Percentiles rank a stretch among this genome's conserved stretches.
Conservation (phyloP, 2,113 vertebrate species). For the Tapirus terrestris region DNA sequence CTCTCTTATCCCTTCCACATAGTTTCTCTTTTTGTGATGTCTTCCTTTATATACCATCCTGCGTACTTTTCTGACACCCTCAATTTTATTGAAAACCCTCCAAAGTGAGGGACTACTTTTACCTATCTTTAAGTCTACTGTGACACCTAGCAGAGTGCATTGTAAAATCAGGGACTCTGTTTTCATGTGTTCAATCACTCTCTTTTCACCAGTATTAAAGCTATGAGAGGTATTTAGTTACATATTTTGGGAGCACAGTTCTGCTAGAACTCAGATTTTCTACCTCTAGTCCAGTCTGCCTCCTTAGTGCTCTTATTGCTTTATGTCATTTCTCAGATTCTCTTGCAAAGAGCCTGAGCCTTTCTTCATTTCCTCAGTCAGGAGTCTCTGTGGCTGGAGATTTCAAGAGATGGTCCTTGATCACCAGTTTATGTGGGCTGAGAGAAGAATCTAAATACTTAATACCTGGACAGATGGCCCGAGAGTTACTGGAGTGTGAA, state of each 20-base stretch:
- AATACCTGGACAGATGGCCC: slow-evolving; percentile 69
- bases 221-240: background rate
- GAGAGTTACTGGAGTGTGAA: slow-evolving; percentile 53
- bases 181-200: background rate
- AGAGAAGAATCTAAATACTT: slow-evolving; percentile 54
- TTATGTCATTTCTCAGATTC: background rate
- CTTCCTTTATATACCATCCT: background rate
- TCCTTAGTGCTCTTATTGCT: background rate
- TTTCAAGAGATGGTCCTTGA: background rate
- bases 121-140: background rate
- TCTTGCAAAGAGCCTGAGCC: background rate
- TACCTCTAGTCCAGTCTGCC: background rate
- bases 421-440: background rate
- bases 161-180: background rate
- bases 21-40: background rate
- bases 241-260: background rate
- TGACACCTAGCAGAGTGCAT: background rate
- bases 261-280: background rate
- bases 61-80: background rate
- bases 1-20: background rate
- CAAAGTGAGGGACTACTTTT: background rate
- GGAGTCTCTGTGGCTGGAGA: background rate
- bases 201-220: background rate
- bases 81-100: background rate
- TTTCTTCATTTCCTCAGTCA: background rate